Evolutionary conservation across 2,888 invertebrate species (phyloP).

Genomic region (Eristalis pertinax): DNA sequence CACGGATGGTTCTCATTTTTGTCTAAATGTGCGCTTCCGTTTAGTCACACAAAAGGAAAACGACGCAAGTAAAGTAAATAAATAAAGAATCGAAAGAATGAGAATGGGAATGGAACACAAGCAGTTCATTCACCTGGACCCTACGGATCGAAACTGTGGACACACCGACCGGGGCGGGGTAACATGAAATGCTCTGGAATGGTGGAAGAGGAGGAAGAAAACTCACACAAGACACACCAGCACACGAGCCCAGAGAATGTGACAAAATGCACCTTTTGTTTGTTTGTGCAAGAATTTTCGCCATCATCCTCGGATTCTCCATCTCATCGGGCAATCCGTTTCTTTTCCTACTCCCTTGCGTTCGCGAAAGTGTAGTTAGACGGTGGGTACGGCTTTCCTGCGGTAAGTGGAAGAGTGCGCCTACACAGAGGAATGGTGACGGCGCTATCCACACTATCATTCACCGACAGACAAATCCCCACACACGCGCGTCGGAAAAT

Average conservation of each 20-base stretch:
- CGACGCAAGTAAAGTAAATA: conserved; percentile 62
- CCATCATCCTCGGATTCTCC: conserved; percentile 43
- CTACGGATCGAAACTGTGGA: conserved; percentile 40
- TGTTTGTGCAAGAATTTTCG: conserved; percentile 66
- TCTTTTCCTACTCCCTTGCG: background rate
- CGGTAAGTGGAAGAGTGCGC: background rate
- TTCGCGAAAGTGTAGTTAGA: background rate
- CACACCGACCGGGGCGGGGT: conserved; percentile 35
- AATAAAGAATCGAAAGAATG: conserved; percentile 45
- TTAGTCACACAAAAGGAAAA: conserved; percentile 42
- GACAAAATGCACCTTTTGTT: conserved; percentile 71
- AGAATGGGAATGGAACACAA: conserved; percentile 49
- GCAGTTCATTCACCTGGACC: conserved; percentile 50
- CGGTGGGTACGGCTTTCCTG: background rate
- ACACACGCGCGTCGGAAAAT: background rate
- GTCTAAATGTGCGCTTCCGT: conserved; percentile 66
- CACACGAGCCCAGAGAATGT: conserved; percentile 48
- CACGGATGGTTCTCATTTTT: conserved; percentile 38
- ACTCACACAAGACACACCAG: background rate
- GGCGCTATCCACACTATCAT: background rate
- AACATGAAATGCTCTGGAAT: conserved; percentile 27
- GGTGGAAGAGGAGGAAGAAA: conserved; percentile 7
- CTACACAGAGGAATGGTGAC: conserved; percentile 2
- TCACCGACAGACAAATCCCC: background rate
- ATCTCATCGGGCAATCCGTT: background rate